A percentile compares a stretch with the other conserved stretches of the same genome.
These are phyloP conservation scores for Pogonocherus hispidulus DNA, from an alignment of 2,888 invertebrate species.

Conservation along the genomic window DNA sequence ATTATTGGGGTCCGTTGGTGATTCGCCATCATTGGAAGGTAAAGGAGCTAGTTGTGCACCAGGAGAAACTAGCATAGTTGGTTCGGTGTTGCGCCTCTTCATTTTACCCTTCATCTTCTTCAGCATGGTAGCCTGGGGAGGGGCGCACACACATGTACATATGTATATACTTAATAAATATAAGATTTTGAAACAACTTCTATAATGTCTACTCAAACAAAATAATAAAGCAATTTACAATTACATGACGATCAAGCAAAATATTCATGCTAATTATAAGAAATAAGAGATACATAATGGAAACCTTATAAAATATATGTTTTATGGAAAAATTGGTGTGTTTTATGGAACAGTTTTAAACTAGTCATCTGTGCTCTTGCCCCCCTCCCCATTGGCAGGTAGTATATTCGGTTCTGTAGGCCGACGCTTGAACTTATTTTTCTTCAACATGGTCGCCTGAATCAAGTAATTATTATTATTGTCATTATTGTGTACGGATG, in stretches of 20 bases:
- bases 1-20: constrained; percentile 67
- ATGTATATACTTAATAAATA: constrained; percentile 33
- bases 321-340: constrained; percentile 52
- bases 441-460: constrained; percentile 99
- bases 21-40: constrained; percentile 69
- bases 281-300: constrained; percentile 44
- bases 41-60: constrained; percentile 69
- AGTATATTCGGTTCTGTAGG: constrained; percentile 87
- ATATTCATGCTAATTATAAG: constrained; percentile 51
- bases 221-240: constrained; percentile 47
- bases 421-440: constrained; percentile 98
- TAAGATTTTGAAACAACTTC: constrained; percentile 25
- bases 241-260: constrained; percentile 50
- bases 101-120: constrained; percentile 98
- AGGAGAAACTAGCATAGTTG: constrained; percentile 76
- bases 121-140: constrained; percentile 97
- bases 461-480: constrained; percentile 49
- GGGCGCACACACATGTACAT: constrained; percentile 59
- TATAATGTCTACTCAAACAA: constrained; percentile 43
- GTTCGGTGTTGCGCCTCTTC: constrained; percentile 95
- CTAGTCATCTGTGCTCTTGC: constrained; percentile 76
- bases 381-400: constrained; percentile 75
- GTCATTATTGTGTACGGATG: constrained; percentile 43
- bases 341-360: constrained; percentile 60
- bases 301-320: constrained; percentile 44